A percentile compares a stretch with the other conserved stretches of the same genome.
These are phyloP conservation scores for Melinaea marsaeus DNA, from an alignment of 2,888 invertebrate species.

Conservation along the genomic window DNA sequence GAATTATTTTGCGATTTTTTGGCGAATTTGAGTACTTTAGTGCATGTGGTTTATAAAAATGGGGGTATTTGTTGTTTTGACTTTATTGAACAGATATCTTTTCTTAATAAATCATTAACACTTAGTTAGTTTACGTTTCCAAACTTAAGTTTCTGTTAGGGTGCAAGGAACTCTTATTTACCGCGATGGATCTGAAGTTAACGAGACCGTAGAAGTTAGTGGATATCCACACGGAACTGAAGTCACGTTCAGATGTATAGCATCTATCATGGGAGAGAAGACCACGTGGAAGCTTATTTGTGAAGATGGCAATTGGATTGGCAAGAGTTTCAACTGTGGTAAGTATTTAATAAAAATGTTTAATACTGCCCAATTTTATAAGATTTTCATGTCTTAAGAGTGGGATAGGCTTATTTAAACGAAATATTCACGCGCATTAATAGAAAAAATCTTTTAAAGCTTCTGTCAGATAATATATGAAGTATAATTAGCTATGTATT, in stretches of 20 bases:
- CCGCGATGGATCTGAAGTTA: constrained; percentile 83
- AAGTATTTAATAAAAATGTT: constrained; percentile 40
- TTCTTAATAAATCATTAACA: constrained; percentile 13
- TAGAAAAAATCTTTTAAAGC: too few species aligned
- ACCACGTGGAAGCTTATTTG: constrained; percentile 91
- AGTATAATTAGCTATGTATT: too few species aligned
- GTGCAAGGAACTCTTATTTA: constrained; percentile 88
- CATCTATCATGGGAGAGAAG: constrained; percentile 87
- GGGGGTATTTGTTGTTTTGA: constrained; percentile 27
- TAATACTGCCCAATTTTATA: neutral
- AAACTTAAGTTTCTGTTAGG: constrained; percentile 50
- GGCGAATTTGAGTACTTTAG: constrained; percentile 47
- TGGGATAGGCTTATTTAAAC: too few species aligned
- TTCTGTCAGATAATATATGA: too few species aligned
- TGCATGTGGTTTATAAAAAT: constrained; percentile 51
- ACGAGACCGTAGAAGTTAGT: constrained; percentile 80
- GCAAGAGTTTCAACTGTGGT: constrained; percentile 89
- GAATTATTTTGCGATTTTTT: constrained; percentile 59
- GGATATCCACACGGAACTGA: constrained; percentile 89
- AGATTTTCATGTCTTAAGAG: too few species aligned
- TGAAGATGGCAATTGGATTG: constrained; percentile 91
- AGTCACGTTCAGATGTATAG: constrained; percentile 90
- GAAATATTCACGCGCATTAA: too few species aligned
- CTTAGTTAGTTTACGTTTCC: constrained; percentile 26
- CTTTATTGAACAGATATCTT: constrained; percentile 26